Percentiles rank a stretch among this genome's conserved stretches.
Evolutionary conservation across 2,888 invertebrate genomes (phyloP).

Genomic region (Sarcophaga carnaria): DNA sequence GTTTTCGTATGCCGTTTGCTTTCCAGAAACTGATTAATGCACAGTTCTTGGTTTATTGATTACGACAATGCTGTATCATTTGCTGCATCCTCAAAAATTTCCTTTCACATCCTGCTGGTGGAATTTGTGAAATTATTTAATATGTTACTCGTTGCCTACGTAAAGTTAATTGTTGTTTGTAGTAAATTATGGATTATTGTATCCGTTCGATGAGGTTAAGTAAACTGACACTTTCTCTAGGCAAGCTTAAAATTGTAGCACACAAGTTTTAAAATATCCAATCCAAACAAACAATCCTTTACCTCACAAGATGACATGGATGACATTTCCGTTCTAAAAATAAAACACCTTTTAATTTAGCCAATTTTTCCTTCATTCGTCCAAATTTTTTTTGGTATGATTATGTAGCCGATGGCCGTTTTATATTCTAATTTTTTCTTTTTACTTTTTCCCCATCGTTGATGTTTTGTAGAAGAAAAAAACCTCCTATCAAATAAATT

Average conservation of each 20-base stretch:
- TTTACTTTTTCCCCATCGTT: conserved; percentile 3
- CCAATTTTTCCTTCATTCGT: conserved; percentile 47
- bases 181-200: too few species aligned
- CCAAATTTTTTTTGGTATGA: conserved; percentile 28
- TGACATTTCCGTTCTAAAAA: conserved; percentile 41
- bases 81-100: too few species aligned
- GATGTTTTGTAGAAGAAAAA: conserved; percentile 22
- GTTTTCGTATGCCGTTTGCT: too few species aligned
- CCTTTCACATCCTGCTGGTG: too few species aligned
- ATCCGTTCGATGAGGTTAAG: too few species aligned
- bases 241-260: not conserved
- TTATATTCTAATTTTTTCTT: conserved; percentile 29
- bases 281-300: conserved; percentile 15
- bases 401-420: conserved; percentile 51
- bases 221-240: too few species aligned
- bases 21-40: too few species aligned
- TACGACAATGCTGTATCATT: too few species aligned
- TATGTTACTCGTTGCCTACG: too few species aligned
- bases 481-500: conserved; percentile 63
- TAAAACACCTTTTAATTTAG: conserved; percentile 55
- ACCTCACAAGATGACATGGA: not conserved
- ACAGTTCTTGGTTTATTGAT: too few species aligned
- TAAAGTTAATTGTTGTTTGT: too few species aligned
- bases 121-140: too few species aligned
- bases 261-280: not conserved